These are phyloP conservation scores for Orthosia gothica DNA, from an alignment of 2,888 invertebrate genomes.

Conservation along the genomic window DNA sequence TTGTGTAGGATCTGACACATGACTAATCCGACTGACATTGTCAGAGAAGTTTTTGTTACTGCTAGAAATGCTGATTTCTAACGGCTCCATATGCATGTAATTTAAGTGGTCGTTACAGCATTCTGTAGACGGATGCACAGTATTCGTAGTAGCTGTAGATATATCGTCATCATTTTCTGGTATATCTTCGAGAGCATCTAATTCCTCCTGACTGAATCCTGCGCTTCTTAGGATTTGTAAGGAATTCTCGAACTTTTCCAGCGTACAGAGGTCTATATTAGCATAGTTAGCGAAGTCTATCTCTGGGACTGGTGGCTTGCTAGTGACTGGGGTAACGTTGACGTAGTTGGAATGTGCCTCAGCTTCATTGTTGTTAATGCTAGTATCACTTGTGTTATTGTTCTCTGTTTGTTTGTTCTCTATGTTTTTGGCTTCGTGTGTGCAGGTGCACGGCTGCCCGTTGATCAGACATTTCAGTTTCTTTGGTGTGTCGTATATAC, in stretches of 20 bases:
- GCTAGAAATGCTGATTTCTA: slow-evolving; percentile 84
- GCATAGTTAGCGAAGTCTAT: slow-evolving; percentile 92
- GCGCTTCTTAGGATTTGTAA: slow-evolving; percentile 93
- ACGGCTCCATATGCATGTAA: slow-evolving; percentile 86
- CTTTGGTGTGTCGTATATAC: slow-evolving; percentile 94
- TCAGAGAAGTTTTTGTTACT: slow-evolving; percentile 89
- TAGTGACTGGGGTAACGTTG: slow-evolving; percentile 85
- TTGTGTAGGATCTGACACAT: slow-evolving; percentile 88
- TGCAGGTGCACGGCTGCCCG: slow-evolving; percentile 91
- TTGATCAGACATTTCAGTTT: slow-evolving; percentile 94
- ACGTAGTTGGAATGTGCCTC: slow-evolving; percentile 89
- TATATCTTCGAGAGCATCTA: slow-evolving; percentile 88
- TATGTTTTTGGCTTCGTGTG: slow-evolving; percentile 86
- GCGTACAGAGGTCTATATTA: slow-evolving; percentile 95
- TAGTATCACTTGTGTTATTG: slow-evolving; percentile 79
- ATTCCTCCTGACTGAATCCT: slow-evolving; percentile 91
- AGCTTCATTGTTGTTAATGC: slow-evolving; percentile 74
- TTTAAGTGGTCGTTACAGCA: slow-evolving; percentile 84
- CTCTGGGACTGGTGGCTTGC: slow-evolving; percentile 75
- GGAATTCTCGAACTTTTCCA: slow-evolving; percentile 95
- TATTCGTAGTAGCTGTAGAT: slow-evolving; percentile 85
- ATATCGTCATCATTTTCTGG: slow-evolving; percentile 88
- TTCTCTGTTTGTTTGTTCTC: slow-evolving; percentile 90
- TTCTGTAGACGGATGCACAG: slow-evolving; percentile 82
- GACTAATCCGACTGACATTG: slow-evolving; percentile 90